A percentile compares a stretch with the other conserved stretches of the same genome.
Evolutionary conservation across 2,797 vertebrate species (phyloP).

Genomic region (Notoglanidium macrostoma): DNA sequence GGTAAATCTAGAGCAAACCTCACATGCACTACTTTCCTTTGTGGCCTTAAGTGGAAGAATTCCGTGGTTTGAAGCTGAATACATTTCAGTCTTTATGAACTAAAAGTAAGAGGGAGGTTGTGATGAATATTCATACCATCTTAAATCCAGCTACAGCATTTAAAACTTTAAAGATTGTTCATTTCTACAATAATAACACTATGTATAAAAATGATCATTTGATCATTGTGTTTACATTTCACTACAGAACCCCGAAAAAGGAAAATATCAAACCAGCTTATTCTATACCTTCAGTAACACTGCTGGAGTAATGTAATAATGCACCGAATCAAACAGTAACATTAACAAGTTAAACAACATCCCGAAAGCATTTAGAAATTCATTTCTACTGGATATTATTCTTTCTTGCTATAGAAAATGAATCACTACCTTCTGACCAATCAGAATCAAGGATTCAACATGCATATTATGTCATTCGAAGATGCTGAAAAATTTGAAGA

Average conservation of each 20-base stretch:
- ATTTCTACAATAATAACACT: not conserved
- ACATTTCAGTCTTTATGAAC: not conserved
- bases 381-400: not conserved
- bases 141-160: not conserved
- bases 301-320: not conserved
- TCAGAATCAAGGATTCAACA: not conserved
- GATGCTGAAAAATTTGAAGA: no score
- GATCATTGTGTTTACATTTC: not conserved
- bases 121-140: not conserved
- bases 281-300: no score
- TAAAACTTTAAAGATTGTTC: not conserved
- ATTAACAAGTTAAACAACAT: not conserved
- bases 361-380: not conserved
- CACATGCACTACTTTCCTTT: not conserved
- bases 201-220: not conserved
- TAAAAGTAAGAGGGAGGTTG: not conserved
- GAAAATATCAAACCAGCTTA: no score
- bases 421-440: not conserved
- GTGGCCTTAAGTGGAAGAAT: not conserved
- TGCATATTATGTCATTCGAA: no score
- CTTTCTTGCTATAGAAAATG: not conserved
- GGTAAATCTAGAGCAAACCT: not conserved
- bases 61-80: not conserved
- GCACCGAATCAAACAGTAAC: not conserved
- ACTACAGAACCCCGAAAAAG: not conserved